Conservation (phyloP, 1,140 invertebrate genomes). For the Listronotus oregonensis region DNA sequence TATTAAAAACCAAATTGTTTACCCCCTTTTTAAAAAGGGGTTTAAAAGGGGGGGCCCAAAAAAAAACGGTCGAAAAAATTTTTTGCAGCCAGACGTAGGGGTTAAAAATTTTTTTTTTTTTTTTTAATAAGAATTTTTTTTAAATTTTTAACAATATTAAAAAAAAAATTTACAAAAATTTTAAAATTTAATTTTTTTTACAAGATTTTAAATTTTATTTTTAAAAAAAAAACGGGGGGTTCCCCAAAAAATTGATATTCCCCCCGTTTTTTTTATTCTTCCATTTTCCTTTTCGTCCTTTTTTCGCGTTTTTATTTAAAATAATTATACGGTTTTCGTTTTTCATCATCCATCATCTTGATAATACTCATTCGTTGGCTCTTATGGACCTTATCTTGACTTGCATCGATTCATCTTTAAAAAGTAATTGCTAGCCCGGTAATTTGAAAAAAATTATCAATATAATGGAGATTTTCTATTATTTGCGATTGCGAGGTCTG, state of each 20-base stretch:
- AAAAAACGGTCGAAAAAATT: too few relatives aligned
- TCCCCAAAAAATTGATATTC: neutral
- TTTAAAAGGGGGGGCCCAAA: too few relatives aligned
- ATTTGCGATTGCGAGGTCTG: too few relatives aligned
- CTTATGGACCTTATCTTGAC: constrained; percentile 45
- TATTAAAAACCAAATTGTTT: too few relatives aligned
- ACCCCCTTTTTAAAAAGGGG: too few relatives aligned
- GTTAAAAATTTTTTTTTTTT: too few relatives aligned
- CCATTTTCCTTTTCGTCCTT: constrained; percentile 13
- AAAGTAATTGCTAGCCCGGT: constrained; percentile 36
- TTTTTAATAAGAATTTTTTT: too few relatives aligned
- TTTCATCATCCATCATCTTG: constrained; percentile 52
- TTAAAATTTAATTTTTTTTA: too few relatives aligned
- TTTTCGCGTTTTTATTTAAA: constrained; percentile 43
- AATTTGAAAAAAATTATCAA: constrained; percentile 16
- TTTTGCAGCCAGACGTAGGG: too few relatives aligned
- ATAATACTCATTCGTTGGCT: constrained; percentile 48
- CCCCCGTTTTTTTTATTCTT: constrained; percentile 1
- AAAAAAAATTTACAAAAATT: too few relatives aligned
- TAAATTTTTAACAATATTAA: too few relatives aligned
- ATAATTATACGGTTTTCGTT: constrained; percentile 52
- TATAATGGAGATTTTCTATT: neutral
- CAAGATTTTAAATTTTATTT: too few relatives aligned
- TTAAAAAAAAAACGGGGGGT: neutral
- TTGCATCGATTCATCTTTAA: constrained; percentile 46